A percentile compares a stretch with the other conserved stretches of the same genome.
Evolutionary conservation across 2,888 invertebrate genomes (phyloP).

Genomic region (Trachelus iudaicus): DNA sequence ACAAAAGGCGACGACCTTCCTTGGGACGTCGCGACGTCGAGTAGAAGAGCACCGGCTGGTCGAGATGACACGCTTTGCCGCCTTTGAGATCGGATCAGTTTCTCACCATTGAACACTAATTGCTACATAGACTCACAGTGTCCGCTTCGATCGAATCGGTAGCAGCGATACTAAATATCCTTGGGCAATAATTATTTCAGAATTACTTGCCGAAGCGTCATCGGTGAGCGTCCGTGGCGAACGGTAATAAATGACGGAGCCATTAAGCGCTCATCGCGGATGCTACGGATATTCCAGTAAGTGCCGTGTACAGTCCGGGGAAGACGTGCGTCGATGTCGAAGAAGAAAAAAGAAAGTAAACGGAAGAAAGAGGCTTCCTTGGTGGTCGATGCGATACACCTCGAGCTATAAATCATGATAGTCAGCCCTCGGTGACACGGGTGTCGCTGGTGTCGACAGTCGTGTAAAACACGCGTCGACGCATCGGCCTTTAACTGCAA

Average conservation of each 20-base stretch:
- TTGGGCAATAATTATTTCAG: background rate
- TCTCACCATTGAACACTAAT: background rate
- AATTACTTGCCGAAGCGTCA: background rate
- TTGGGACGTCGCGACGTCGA: background rate
- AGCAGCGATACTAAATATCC: background rate
- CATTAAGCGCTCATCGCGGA: background rate
- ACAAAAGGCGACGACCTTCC: background rate
- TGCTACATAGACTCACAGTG: background rate
- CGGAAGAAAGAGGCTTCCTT: background rate
- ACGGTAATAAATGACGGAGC: background rate
- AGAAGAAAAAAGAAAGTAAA: background rate
- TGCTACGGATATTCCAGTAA: background rate
- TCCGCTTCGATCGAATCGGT: background rate
- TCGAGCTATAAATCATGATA: slow-evolving; percentile 1
- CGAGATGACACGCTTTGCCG: background rate
- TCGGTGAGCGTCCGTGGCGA: background rate
- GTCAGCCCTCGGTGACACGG: background rate
- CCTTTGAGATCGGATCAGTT: background rate
- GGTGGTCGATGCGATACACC: background rate
- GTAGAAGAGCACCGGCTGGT: background rate
- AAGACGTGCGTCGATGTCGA: background rate
- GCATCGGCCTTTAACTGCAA: background rate
- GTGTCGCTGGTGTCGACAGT: slow-evolving; percentile 6
- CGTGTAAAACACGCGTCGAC: background rate
- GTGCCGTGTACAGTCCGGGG: background rate